phyloP scores from a whole-genome alignment of 2,113 vertebrate genomes.

The Antigone vipio region DNA sequence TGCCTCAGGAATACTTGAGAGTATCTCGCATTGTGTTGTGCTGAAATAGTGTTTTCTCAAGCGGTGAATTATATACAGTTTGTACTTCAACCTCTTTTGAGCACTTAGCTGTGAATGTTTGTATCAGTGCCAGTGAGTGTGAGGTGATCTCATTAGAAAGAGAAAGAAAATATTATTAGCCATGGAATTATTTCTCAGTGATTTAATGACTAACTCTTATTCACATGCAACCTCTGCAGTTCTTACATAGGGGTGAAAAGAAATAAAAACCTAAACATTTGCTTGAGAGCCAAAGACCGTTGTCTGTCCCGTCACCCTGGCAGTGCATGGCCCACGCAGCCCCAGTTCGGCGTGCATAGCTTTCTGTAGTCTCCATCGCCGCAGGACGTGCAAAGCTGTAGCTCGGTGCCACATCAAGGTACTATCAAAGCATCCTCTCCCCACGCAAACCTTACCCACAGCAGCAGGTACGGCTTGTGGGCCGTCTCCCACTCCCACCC shows the following conservation, averaged over 20 bases:
- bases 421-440: rapidly evolving
- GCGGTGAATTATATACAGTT: slow-evolving; percentile 74
- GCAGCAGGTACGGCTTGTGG: rapidly evolving
- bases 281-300: rapidly evolving
- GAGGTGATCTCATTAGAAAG: slow-evolving; percentile 76
- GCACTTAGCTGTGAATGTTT: slow-evolving; percentile 74
- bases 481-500: too few species aligned
- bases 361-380: rapidly evolving
- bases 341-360: rapidly evolving
- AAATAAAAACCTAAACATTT: neutral
- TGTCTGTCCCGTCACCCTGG: neutral
- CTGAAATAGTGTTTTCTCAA: slow-evolving; percentile 72
- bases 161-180: slow-evolving; percentile 66
- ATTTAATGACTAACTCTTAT: slow-evolving; percentile 25
- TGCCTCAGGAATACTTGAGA: slow-evolving; percentile 72
- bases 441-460: neutral
- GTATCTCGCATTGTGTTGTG: slow-evolving; percentile 69
- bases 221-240: neutral
- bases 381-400: rapidly evolving
- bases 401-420: neutral
- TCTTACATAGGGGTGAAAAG: neutral
- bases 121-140: slow-evolving; percentile 63
- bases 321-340: rapidly evolving
- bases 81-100: slow-evolving; percentile 71
- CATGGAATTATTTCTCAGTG: slow-evolving; percentile 49